Base-by-base conservation (phyloP, 2,888 invertebrate species). In the Orthonevra nobilis region DNA sequence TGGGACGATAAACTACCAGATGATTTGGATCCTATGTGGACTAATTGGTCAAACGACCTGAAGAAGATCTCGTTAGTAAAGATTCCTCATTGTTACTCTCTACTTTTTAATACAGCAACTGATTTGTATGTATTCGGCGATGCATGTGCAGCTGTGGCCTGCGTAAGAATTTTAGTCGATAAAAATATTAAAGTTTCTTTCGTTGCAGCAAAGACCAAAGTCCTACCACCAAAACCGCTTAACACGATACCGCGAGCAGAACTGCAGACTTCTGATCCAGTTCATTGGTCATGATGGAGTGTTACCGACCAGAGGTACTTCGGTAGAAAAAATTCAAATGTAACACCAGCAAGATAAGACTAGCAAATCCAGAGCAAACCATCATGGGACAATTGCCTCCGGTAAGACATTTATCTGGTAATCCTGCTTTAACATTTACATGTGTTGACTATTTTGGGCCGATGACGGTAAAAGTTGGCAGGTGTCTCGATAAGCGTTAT, bases 381-480 rank as follows among this genome's bases (percentile, higher is more conserved):
- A 15, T 63, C 26, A 72, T 66, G 70, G 64, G 44, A 17, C 26
- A 32, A 34, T 42, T 63, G 3, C 77, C 73, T n/a, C 1, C 26
- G 1, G 52, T 32, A n/a, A n/a, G n/a, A n/a, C n/a, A n/a, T n/a
- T n/a, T n/a, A n/a, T n/a, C n/a, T n/a, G n/a, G n/a, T n/a, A n/a
- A n/a, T 3, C 28, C 23, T 1, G 63, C 75, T 6, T 73, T 81
- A 17, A 30, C 28, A 3, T 69, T 44, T 19, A 68, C 63, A 1
- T 73, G 79, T 5, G 42, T 68, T 0, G 72, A 75, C 10, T 75
- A 54, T 6, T 81, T 75, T 38, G 75, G 63, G 0, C 63, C 63
- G 1, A 20, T 72, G 1, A 52, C 19, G 3, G 61, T 75, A 1
- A 56, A 36, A n/a, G 15, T 70, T 32, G 46, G 63, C 14, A 20